Evolutionary conservation across 2,888 invertebrate genomes (phyloP).

Genomic region (Gastrophysa polygoni): DNA sequence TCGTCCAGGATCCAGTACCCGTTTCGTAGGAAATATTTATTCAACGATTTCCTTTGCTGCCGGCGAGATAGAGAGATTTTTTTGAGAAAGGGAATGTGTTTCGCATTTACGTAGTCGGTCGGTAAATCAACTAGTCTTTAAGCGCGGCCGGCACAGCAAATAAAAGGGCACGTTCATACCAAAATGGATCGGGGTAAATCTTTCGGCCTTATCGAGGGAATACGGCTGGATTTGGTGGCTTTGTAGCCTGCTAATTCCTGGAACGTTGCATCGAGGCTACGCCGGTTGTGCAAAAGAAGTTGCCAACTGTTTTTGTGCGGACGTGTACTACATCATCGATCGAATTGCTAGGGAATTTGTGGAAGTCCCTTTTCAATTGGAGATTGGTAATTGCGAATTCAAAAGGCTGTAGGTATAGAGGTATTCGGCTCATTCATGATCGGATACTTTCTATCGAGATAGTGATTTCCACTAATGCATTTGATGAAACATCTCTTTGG

Average conservation of each 20-base stretch:
- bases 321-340: conserved; percentile 30
- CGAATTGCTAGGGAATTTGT: conserved; percentile 4
- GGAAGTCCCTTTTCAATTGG: conserved; percentile 10
- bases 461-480: too few relatives aligned
- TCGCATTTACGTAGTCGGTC: conserved; percentile 51
- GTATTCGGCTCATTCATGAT: too few relatives aligned
- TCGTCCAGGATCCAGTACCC: too few relatives aligned
- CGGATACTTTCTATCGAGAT: too few relatives aligned
- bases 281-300: conserved; percentile 44
- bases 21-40: too few relatives aligned
- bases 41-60: neutral
- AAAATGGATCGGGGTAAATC: conserved; percentile 54
- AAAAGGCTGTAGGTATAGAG: neutral
- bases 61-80: conserved; percentile 17
- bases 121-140: conserved; percentile 52
- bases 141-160: conserved; percentile 50
- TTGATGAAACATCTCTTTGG: too few relatives aligned
- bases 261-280: conserved; percentile 43
- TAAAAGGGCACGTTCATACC: conserved; percentile 52
- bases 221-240: conserved; percentile 54
- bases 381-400: conserved; percentile 9
- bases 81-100: conserved; percentile 44
- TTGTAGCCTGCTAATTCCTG: conserved; percentile 56
- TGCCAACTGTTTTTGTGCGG: conserved; percentile 35
- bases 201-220: conserved; percentile 55